Evolutionary conservation across 2,888 invertebrate genomes (phyloP).

Genomic region (Dimorphilus gyrociliatus): DNA sequence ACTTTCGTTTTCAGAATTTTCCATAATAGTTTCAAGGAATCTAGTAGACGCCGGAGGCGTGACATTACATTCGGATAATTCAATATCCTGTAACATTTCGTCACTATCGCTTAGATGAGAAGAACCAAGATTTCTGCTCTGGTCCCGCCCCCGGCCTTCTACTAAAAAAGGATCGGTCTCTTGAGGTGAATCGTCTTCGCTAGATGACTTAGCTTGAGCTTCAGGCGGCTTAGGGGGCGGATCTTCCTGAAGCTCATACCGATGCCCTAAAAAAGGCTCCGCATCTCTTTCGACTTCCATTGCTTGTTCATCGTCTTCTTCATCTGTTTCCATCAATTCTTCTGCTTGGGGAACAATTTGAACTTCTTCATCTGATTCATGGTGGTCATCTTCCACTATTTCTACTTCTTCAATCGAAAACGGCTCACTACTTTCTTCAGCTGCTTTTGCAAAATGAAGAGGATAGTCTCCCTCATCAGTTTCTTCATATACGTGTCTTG

Average conservation of each 20-base stretch:
- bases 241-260: constrained; percentile 4
- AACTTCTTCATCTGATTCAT: constrained; percentile 17
- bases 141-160: no score
- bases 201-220: constrained; percentile 1
- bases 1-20: no score
- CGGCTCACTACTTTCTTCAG: constrained; percentile 25
- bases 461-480: constrained; percentile 17
- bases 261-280: constrained; percentile 1
- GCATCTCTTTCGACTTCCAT: constrained; percentile 1
- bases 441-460: constrained; percentile 35
- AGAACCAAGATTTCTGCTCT: no score
- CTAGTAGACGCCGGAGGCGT: no score
- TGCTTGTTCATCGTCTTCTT: constrained; percentile 27
- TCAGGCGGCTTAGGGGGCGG: constrained; percentile 3
- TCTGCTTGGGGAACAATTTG: constrained; percentile 10
- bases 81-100: no score
- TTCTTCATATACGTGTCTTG: constrained; percentile 43
- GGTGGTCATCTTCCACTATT: constrained; percentile 35
- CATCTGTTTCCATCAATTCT: constrained; percentile 13
- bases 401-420: constrained; percentile 38
- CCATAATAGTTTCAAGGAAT: no score
- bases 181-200: no score
- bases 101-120: no score
- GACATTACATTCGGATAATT: no score
- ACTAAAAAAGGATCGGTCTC: constrained; percentile 14